A percentile compares a stretch with the other conserved stretches of the same genome.
These are phyloP conservation scores for Desmophyllum pertusum DNA, from an alignment of 92 coral and sea anemone species.

Conservation along the genomic window DNA sequence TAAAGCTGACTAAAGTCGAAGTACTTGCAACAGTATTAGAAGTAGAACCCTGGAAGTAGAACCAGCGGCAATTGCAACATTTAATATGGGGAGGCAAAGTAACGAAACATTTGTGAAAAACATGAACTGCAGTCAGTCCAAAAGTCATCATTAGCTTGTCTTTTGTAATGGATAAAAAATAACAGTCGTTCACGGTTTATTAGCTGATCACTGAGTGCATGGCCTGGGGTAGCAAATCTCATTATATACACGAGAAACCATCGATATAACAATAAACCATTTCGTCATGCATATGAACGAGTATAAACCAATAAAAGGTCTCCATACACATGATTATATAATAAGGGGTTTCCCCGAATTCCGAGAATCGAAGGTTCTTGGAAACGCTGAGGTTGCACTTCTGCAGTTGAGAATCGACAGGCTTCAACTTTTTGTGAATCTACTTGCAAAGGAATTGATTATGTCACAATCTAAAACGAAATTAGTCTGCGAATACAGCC, in stretches of 20 bases:
- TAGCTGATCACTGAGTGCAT: too few relatives aligned
- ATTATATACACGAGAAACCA: too few relatives aligned
- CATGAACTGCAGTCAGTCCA: too few relatives aligned
- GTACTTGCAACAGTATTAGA: slow-evolving; percentile 37
- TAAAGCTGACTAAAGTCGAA: slow-evolving; percentile 67
- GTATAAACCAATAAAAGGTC: background rate
- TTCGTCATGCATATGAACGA: too few relatives aligned
- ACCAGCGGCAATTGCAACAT: slow-evolving; percentile 7
- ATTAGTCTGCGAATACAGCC: background rate
- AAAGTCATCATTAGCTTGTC: background rate
- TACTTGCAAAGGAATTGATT: background rate
- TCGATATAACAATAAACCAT: too few relatives aligned
- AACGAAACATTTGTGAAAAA: too few relatives aligned
- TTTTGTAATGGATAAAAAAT: too few relatives aligned
- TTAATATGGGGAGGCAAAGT: too few relatives aligned
- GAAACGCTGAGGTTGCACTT: background rate
- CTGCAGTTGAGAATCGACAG: background rate
- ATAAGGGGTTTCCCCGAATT: background rate
- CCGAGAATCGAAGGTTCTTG: background rate
- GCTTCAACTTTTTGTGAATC: background rate
- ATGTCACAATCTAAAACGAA: slow-evolving; percentile 3
- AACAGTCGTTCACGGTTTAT: too few relatives aligned
- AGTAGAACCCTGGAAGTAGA: too few relatives aligned
- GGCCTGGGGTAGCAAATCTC: too few relatives aligned
- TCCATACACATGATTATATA: too few relatives aligned